These are phyloP conservation scores for Plutella xylostella DNA, from an alignment of 2,888 invertebrate species.

Conservation along the genomic window DNA sequence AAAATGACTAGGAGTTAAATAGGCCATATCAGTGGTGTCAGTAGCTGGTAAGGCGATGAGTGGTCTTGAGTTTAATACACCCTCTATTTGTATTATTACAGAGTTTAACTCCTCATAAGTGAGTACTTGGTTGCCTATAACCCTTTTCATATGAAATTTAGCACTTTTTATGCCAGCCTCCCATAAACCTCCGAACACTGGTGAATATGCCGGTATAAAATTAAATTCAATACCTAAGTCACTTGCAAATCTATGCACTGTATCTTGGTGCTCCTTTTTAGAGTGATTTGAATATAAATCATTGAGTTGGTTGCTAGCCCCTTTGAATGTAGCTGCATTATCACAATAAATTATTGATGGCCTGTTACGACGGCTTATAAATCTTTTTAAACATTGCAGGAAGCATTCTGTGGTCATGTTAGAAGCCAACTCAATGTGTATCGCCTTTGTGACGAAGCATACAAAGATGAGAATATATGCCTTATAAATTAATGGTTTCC, in stretches of 20 bases:
- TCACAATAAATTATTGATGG: slow-evolving; percentile 1
- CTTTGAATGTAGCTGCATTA: slow-evolving; percentile 1
- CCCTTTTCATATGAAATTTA: slow-evolving; percentile 21
- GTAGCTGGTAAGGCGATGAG: slow-evolving; percentile 18
- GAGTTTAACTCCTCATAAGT: slow-evolving; percentile 23
- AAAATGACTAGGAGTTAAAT: slow-evolving; percentile 27
- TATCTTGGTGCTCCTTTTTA: neutral
- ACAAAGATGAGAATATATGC: neutral
- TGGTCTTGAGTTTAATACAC: slow-evolving; percentile 21
- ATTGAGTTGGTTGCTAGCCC: slow-evolving; percentile 4
- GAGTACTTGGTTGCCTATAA: slow-evolving; percentile 12
- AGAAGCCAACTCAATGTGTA: slow-evolving; percentile 7
- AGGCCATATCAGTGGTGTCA: slow-evolving; percentile 18
- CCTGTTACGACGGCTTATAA: neutral
- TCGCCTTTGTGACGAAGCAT: neutral
- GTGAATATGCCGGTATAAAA: slow-evolving; percentile 23
- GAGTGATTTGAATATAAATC: neutral
- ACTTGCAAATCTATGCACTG: neutral
- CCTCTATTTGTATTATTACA: slow-evolving; percentile 19
- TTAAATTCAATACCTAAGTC: slow-evolving; percentile 9
- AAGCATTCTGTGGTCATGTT: neutral
- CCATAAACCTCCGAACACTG: slow-evolving; percentile 25
- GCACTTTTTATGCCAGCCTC: slow-evolving; percentile 22
- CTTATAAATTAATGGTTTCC: neutral
- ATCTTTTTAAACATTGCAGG: neutral